phyloP scores from a whole-genome alignment of 2,888 invertebrate species.

The Cylindroiulus punctatus region DNA sequence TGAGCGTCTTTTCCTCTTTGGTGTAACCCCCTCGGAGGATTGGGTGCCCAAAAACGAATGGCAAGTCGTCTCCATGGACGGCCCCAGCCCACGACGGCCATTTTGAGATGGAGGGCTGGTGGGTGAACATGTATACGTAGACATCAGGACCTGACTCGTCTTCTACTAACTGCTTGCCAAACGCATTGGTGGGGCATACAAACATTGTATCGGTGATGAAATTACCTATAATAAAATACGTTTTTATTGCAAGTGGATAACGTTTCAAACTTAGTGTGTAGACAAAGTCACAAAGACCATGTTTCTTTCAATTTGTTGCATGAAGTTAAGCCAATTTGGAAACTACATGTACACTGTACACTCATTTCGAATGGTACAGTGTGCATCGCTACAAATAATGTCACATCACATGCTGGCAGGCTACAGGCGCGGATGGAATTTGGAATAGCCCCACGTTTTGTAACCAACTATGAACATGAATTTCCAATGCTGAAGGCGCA shows the following conservation, averaged over 20 bases:
- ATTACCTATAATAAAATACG: conserved; percentile 37
- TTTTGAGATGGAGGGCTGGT: conserved; percentile 31
- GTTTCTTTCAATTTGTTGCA: no score
- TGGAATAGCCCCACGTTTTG: no score
- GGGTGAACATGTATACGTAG: conserved; percentile 43
- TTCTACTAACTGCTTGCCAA: not conserved
- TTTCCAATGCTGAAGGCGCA: no score
- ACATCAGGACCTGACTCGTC: conserved; percentile 35
- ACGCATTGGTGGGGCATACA: conserved; percentile 48
- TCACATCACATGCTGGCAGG: no score
- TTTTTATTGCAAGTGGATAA: not conserved
- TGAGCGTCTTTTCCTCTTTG: conserved; percentile 30
- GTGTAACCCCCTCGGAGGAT: conserved; percentile 3
- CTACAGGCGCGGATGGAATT: no score
- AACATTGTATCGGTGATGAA: conserved; percentile 42
- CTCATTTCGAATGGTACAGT: no score
- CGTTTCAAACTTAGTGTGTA: not conserved
- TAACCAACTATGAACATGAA: no score
- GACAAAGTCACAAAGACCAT: not conserved
- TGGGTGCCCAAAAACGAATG: conserved; percentile 46
- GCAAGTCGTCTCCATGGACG: conserved; percentile 50
- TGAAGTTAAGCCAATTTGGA: no score
- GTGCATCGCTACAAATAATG: no score
- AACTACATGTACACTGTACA: not conserved
- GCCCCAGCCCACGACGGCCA: conserved; percentile 43